phyloP scores from a whole-genome alignment of 2,888 invertebrate genomes.

The Drosophila neonasuta region DNA sequence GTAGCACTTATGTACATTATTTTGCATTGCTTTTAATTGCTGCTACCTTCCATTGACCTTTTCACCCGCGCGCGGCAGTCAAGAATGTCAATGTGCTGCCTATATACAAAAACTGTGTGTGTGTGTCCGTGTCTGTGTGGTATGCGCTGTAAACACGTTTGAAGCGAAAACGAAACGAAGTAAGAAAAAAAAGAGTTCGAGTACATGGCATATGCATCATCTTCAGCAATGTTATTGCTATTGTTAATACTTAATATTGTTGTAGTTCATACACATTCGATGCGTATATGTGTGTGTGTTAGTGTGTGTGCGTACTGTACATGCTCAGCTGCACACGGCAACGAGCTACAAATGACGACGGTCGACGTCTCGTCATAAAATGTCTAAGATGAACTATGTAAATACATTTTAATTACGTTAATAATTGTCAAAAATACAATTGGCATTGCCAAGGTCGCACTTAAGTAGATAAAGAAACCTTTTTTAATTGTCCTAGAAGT shows the following conservation, averaged over 20 bases:
- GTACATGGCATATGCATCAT: slow-evolving; percentile 43
- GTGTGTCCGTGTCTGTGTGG: slow-evolving; percentile 1
- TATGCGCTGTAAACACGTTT: slow-evolving; percentile 34
- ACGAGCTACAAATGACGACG: slow-evolving; percentile 52
- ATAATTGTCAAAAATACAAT: slow-evolving; percentile 76
- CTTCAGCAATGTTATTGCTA: slow-evolving; percentile 41
- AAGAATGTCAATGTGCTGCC: slow-evolving; percentile 49
- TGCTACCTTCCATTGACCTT: slow-evolving; percentile 72
- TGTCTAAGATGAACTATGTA: slow-evolving; percentile 67
- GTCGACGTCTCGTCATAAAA: slow-evolving; percentile 56
- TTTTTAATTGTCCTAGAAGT: slow-evolving; percentile 77
- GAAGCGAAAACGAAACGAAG: slow-evolving; percentile 28
- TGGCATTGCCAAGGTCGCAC: slow-evolving; percentile 75
- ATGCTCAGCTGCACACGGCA: slow-evolving; percentile 73
- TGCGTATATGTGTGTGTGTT: slow-evolving; percentile 5
- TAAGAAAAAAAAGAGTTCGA: slow-evolving; percentile 18
- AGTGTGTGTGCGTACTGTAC: slow-evolving; percentile 31
- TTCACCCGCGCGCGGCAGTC: slow-evolving; percentile 53
- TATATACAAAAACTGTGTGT: background rate
- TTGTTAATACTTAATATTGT: slow-evolving; percentile 31
- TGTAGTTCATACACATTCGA: slow-evolving; percentile 16
- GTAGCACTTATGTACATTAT: slow-evolving; percentile 24
- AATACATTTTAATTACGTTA: slow-evolving; percentile 79
- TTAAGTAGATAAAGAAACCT: slow-evolving; percentile 51
- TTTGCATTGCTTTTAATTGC: slow-evolving; percentile 55